phyloP scores from a whole-genome alignment of 2,113 vertebrate species.

The Lophius piscatorius region DNA sequence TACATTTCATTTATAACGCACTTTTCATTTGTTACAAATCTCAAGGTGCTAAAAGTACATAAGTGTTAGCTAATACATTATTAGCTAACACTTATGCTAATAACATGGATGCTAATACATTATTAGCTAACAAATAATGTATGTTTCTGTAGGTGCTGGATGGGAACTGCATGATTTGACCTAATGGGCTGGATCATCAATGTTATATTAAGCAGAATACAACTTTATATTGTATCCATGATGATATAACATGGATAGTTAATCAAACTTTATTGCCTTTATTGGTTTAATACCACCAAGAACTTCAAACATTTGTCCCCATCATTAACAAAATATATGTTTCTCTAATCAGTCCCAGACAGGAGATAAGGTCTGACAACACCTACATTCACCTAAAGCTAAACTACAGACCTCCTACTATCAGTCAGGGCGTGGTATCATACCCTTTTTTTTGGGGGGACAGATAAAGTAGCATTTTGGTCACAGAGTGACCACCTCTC shows the following conservation, averaged over 20 bases:
- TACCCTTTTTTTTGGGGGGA: constrained; percentile 57
- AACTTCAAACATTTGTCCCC: neutral
- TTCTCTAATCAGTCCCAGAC: neutral
- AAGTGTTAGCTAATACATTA: too few species aligned
- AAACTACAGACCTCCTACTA: constrained; percentile 13
- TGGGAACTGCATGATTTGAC: neutral
- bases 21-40: too few species aligned
- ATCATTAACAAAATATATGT: neutral
- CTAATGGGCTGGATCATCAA: neutral
- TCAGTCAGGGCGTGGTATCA: constrained; percentile 29
- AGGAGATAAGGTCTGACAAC: neutral
- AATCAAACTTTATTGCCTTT: too few species aligned
- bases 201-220: too few species aligned
- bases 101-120: too few species aligned
- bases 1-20: too few species aligned
- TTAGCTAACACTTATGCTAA: too few species aligned
- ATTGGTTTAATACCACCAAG: neutral
- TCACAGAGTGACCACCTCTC: constrained; percentile 42
- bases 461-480: constrained; percentile 49
- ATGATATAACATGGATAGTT: too few species aligned
- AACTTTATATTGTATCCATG: too few species aligned
- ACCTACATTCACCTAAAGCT: neutral
- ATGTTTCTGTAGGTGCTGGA: neutral
- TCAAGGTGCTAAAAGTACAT: too few species aligned
- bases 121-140: too few species aligned